Conservation (phyloP, 1,140 invertebrate genomes). For the Eupristina koningsbergeri region DNA sequence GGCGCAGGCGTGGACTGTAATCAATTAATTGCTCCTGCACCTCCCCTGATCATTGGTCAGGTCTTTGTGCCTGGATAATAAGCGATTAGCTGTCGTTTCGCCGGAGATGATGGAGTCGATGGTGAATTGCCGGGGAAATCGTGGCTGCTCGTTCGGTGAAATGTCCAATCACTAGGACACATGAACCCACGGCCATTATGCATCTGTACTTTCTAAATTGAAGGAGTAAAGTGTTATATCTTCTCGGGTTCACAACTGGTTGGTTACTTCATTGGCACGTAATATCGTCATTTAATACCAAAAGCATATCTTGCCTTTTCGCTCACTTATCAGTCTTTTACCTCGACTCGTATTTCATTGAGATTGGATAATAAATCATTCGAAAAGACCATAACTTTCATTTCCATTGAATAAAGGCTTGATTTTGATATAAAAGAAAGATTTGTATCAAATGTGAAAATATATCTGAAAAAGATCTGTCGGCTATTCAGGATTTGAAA, state of each 20-base stretch:
- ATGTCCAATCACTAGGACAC: no score
- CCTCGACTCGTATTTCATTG: neutral
- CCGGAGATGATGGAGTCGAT: no score
- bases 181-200: no score
- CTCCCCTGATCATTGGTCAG: neutral
- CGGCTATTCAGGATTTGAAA: neutral
- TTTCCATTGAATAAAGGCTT: neutral
- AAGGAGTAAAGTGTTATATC: neutral
- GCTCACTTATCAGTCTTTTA: neutral
- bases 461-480: neutral
- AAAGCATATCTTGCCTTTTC: neutral
- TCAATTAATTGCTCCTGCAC: neutral
- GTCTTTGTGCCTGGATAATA: no score
- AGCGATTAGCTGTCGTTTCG: no score
- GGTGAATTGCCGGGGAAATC: no score
- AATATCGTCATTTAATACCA: neutral
- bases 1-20: neutral
- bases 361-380: neutral
- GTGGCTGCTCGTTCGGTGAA: no score
- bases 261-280: neutral
- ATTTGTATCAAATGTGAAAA: neutral
- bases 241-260: neutral
- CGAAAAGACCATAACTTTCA: neutral
- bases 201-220: neutral
- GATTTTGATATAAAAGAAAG: neutral